phyloP scores from a whole-genome alignment of 2,113 vertebrate species.

The Mobula hypostoma region DNA sequence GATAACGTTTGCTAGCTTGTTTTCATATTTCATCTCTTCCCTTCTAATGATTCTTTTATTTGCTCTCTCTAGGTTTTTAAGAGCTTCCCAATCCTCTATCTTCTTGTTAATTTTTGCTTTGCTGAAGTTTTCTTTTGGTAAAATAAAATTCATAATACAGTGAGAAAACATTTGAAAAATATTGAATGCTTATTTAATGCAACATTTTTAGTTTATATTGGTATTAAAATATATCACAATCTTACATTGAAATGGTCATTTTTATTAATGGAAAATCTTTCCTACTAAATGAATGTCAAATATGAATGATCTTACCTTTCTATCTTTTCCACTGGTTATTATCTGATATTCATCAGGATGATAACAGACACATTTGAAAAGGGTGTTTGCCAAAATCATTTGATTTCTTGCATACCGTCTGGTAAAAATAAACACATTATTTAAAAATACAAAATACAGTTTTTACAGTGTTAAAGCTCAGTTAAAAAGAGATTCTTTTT shows the following conservation, averaged over 20 bases:
- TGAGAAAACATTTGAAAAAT: not conserved
- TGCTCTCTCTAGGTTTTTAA: too few relatives aligned
- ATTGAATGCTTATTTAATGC: not conserved
- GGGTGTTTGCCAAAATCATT: conserved; percentile 68
- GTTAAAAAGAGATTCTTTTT: not conserved
- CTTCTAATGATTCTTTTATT: too few relatives aligned
- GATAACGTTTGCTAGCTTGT: too few relatives aligned
- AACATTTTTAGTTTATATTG: not conserved
- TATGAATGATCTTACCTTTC: conserved; percentile 60
- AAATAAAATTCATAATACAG: not conserved
- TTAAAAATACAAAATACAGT: not conserved
- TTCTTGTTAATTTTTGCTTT: too few relatives aligned
- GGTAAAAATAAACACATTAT: conserved; percentile 37
- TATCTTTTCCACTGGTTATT: conserved; percentile 76
- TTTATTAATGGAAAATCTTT: not conserved
- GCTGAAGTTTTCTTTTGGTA: not conserved
- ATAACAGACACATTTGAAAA: conserved; percentile 76
- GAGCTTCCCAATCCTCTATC: too few relatives aligned
- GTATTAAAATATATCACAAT: not conserved
- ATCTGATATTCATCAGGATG: conserved; percentile 80
- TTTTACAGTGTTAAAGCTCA: not conserved
- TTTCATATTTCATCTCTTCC: too few relatives aligned
- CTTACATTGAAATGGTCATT: not conserved
- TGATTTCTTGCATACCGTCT: conserved; percentile 72
- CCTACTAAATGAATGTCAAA: not conserved